These are phyloP conservation scores for Buathra laborator DNA, from an alignment of 2,888 invertebrate genomes.

Conservation along the genomic window DNA sequence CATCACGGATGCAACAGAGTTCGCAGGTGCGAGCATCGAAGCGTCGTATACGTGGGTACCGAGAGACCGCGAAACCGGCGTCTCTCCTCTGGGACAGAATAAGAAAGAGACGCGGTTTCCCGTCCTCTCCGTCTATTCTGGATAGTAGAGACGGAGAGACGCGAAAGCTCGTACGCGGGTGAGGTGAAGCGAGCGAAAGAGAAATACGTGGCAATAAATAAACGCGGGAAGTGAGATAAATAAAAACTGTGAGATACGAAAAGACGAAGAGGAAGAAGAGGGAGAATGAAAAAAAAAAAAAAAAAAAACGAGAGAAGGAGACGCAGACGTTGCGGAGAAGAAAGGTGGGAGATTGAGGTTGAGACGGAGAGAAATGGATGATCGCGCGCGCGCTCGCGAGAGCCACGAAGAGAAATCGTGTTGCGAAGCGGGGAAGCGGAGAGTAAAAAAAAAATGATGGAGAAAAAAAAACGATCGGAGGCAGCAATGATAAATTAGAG, in stretches of 20 bases:
- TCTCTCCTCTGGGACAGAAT: slow-evolving; percentile 18
- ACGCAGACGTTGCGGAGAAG: slow-evolving; percentile 33
- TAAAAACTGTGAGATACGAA: slow-evolving; percentile 32
- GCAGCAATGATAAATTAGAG: slow-evolving; percentile 57
- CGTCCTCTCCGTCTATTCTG: not conserved
- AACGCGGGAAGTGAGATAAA: slow-evolving; percentile 46
- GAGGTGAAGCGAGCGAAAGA: slow-evolving; percentile 26
- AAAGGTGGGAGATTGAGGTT: slow-evolving; percentile 53
- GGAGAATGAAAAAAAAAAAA: slow-evolving; percentile 38
- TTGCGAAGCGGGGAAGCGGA: slow-evolving; percentile 33
- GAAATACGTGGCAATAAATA: slow-evolving; percentile 46
- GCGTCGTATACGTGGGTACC: slow-evolving; percentile 16
- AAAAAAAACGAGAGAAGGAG: slow-evolving; percentile 57
- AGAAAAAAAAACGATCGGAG: slow-evolving; percentile 25
- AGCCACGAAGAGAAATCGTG: slow-evolving; percentile 56
- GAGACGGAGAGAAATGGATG: slow-evolving; percentile 59
- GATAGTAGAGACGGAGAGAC: slow-evolving; percentile 8
- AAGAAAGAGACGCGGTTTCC: slow-evolving; percentile 36
- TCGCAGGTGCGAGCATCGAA: slow-evolving; percentile 30
- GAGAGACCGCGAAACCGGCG: slow-evolving; percentile 34
- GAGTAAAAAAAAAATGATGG: slow-evolving; percentile 34
- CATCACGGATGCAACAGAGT: slow-evolving; percentile 39
- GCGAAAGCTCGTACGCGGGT: slow-evolving; percentile 16
- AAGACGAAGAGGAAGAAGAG: slow-evolving; percentile 25
- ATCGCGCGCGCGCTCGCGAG: slow-evolving; percentile 20